Evolutionary conservation across 2,888 invertebrate genomes (phyloP), one percentile per base, ranked within the genome.

Genomic region (Eupithecia subfuscata): DNA sequence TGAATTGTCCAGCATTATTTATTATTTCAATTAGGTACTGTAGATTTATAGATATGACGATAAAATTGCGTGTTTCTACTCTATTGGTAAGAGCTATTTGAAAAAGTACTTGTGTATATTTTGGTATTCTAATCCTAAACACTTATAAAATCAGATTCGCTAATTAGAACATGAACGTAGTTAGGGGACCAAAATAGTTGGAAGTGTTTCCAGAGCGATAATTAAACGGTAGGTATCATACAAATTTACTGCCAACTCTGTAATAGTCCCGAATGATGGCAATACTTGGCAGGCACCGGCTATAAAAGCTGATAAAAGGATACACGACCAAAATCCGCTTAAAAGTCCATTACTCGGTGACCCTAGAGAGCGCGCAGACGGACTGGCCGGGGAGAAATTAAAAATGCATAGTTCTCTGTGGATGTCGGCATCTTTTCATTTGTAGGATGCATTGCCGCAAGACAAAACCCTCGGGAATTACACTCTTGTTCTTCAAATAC

Each of bases 401-500:
- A 93, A 92, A 93, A 93, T 93, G 90, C 88, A 92, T 84, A 86
- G 82, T 83, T 78, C 84, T 83, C 90, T 92, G 92, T 93, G 91
- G 90, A 90, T 84, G 89, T 85, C 86, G 87, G 83, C 90, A 86
- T 91, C 91, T 92, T 92, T 90, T 90, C 91, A 92, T 93, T 92
- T 91, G 90, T 90, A 88, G 85, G 86, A 88, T 87, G 89, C 89
- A 88, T 88, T 87, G 88, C 89, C 89, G 87, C 90, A 88, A 93
- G 92, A 93, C 92, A 93, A 93, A 93, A 93, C 93, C 90, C 86
- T 89, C 87, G 91, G 91, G 91, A 92, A 92, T 92, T 93, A 92
- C 91, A 89, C 90, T 92, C 92, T 90, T 91, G 90, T 91, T 90
- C 87, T 87, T 91, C 92, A 92, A 93, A 92, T 91, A 92, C 91